Base-by-base conservation (phyloP, 2,888 invertebrate genomes). In the Lobophora halterata region DNA sequence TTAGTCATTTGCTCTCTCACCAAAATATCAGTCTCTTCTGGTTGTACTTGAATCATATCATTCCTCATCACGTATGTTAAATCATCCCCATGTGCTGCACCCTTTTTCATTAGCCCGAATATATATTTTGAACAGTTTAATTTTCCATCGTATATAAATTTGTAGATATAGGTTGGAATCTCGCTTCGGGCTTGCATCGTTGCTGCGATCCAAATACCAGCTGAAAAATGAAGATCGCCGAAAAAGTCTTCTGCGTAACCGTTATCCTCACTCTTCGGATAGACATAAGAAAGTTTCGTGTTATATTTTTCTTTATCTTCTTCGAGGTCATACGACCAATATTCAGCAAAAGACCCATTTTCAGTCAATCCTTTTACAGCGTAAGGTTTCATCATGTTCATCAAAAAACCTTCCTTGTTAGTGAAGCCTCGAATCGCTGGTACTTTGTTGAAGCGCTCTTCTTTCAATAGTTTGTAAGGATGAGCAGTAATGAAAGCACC, bases 401-500 rank as follows among this genome's bases (percentile, higher is more conserved):
- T 72, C 10, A 79, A 53, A 5, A 78, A 59, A 1, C 89, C 89
- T 57, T 89, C 89, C 1, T 62, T 70, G 1, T 76, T 70, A 40
- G 79, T 86, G 46, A 88, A 87, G 8, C 89, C 89, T 65, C 80
- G 78, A 8, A 89, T 69, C 1, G 79, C 51, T 0, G 89, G 88
- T 10, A 89, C 79, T 10, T 67, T 60, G 4, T 67, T 55, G 26
- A 77, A 71, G 18, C 66, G 63, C n/a, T 74, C 75, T 29, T 71
- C 57, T 41, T 72, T 71, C 26, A 88, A 36, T 14, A 80, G 29
- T 10, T 58, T 80, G 52, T 60, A 90, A 46, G 53, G 91, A 73
- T 16, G 43, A 1, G 53, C 46, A 2, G 59, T 68, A 28, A 71
- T 44, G 40, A 74, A 69, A 12, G 66, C 60, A 33, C 57, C 61